These are phyloP conservation scores for Prenolepis imparis DNA, from an alignment of 2,888 invertebrate genomes.

Conservation along the genomic window DNA sequence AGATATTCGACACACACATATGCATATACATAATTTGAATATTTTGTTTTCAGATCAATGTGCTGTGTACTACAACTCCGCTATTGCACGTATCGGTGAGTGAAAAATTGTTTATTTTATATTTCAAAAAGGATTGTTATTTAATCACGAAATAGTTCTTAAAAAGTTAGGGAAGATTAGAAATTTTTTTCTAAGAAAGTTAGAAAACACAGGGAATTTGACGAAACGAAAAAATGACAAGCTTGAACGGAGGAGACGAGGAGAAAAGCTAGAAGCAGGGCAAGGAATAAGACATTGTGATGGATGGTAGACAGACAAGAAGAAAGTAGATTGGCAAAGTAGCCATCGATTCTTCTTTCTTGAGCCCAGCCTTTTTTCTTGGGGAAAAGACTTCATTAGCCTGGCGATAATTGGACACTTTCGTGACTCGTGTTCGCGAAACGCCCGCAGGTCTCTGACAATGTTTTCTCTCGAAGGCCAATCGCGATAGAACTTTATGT, in stretches of 20 bases:
- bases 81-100: no score
- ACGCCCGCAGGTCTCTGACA: constrained; percentile 52
- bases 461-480: constrained; percentile 60
- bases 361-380: constrained; percentile 47
- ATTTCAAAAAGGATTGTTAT: no score
- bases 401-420: constrained; percentile 71
- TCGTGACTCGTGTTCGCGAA: constrained; percentile 72
- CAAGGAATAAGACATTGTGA: constrained; percentile 22
- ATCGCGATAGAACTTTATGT: constrained; percentile 25
- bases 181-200: neutral
- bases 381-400: constrained; percentile 71
- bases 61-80: no score
- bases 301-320: constrained; percentile 26
- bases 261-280: constrained; percentile 7
- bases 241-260: neutral
- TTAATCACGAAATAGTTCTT: neutral
- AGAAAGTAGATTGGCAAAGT: constrained; percentile 22
- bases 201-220: constrained; percentile 16
- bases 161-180: neutral
- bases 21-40: no score
- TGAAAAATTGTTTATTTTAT: no score
- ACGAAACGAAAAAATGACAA: constrained; percentile 21
- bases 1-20: no score
- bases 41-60: no score
- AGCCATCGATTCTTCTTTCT: constrained; percentile 60